Evolutionary conservation across 2,888 invertebrate genomes (phyloP), one percentile per base, ranked within the genome.

Genomic region (Drosophila koepferae): DNA sequence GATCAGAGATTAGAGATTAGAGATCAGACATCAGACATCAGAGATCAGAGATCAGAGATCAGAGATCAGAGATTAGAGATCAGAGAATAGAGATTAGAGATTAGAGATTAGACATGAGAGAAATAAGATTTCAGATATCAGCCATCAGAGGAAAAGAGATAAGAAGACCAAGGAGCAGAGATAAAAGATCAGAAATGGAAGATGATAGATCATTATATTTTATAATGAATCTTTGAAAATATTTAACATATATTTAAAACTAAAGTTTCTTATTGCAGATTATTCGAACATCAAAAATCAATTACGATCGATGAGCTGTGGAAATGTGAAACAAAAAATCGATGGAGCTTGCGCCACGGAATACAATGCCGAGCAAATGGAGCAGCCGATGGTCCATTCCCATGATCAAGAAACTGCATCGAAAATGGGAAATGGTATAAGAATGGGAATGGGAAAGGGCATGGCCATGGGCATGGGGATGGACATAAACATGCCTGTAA

Each of bases 341-440:
- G 18, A 10, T 1, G 54, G 43, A 10, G 14, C 31, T 18, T 14
- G 6, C 1, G 51, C 51, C 0, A n/a, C 16, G 2, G 78, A 73
- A 2, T 78, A 41, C 6, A 61, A 41, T 36, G 48, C 38, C 5
- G 55, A 73, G 16, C 67, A 60, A 20, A 55, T 60, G 62, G 44
- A 44, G 4, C n/a, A 36, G 48, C 28, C 31, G 0, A 48, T 28
- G 23, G 14, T 20, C 20, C 2, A 2, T 20, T 20, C 20, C 2
- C 20, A 4, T 38, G 36, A 38, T 38, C 14, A 14, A 2, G 44
- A 18, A 2, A 44, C 18, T 3, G n/a, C 41, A 9, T 7, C 41
- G n/a, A 41, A n/a, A 41, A 41, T 41, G n/a, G 41, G 43, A n/a
- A 49, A 40, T 40, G 5, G 6, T 16, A 7, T 38, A 14, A 14